Evolutionary conservation across 2,888 invertebrate species (phyloP).

Genomic region (Epiblema foenella): DNA sequence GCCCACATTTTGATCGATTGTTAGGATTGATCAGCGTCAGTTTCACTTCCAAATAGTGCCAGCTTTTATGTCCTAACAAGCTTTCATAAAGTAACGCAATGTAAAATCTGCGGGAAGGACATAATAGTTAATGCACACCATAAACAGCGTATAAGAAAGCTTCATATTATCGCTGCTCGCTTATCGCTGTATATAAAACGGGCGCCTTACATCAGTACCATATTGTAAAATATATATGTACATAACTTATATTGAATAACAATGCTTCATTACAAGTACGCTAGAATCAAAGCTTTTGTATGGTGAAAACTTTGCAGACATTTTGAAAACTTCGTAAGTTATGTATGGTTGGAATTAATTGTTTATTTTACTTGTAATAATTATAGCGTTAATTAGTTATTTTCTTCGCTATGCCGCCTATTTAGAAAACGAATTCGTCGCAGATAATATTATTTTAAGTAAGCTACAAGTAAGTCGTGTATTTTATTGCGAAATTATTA

Average conservation of each 20-base stretch:
- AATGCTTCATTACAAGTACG: conserved; percentile 9
- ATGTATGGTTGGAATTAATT: neutral
- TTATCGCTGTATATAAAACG: neutral
- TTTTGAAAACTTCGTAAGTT: neutral
- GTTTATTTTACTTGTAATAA: conserved; percentile 2
- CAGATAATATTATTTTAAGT: neutral
- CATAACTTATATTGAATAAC: neutral
- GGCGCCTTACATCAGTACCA: conserved; percentile 6
- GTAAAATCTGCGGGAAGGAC: too few relatives aligned
- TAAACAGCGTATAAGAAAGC: too few relatives aligned
- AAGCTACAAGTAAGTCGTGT: neutral
- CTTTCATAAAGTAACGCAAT: too few relatives aligned
- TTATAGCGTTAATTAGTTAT: neutral
- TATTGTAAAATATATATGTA: conserved; percentile 1
- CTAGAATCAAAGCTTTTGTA: neutral
- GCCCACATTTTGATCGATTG: too few relatives aligned
- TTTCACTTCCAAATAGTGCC: too few relatives aligned
- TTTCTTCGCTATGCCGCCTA: neutral
- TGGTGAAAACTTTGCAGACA: conserved; percentile 4
- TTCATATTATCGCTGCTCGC: neutral
- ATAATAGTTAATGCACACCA: too few relatives aligned
- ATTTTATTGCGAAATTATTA: too few relatives aligned
- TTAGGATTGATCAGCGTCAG: too few relatives aligned
- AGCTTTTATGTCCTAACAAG: too few relatives aligned
- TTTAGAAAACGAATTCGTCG: neutral